phyloP scores from a whole-genome alignment of 2,797 vertebrate genomes.

The Sus cebifrons region DNA sequence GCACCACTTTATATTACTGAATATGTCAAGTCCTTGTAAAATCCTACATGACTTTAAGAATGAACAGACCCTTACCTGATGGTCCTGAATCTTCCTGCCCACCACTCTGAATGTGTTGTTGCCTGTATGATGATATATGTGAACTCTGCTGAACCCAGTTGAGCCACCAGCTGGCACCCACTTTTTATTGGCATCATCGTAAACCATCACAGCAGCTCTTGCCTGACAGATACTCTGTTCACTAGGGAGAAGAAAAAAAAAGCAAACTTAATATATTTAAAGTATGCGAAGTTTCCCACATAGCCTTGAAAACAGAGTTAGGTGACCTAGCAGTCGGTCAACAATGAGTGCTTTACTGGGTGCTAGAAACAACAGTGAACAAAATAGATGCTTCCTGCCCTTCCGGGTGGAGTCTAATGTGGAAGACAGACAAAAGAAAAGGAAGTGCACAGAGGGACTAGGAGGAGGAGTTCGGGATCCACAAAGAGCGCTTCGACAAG shows the following conservation, averaged over 20 bases:
- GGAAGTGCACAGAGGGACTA: not conserved
- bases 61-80: constrained; percentile 93
- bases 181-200: constrained; percentile 99
- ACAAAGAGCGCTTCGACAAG: not conserved
- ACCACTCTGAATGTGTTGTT: constrained; percentile 99
- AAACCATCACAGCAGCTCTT: constrained; percentile 99
- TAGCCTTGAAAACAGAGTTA: not conserved
- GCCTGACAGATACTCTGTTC: constrained; percentile 99
- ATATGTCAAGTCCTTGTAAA: not conserved
- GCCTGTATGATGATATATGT: constrained; percentile 99
- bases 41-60: not conserved
- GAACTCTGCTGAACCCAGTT: constrained; percentile 98
- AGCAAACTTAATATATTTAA: constrained; percentile 66
- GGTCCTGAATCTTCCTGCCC: constrained; percentile 99
- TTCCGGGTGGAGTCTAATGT: not conserved
- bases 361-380: not conserved
- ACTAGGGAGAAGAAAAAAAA: constrained; percentile 88
- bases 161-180: constrained; percentile 99
- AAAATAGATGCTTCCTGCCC: not conserved
- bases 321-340: not conserved
- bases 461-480: not conserved
- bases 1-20: not conserved
- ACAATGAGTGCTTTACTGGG: not conserved
- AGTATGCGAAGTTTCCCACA: not conserved
- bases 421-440: not conserved